Conservation (phyloP, 2,797 vertebrate species). For the Micromesistius poutassou region DNA sequence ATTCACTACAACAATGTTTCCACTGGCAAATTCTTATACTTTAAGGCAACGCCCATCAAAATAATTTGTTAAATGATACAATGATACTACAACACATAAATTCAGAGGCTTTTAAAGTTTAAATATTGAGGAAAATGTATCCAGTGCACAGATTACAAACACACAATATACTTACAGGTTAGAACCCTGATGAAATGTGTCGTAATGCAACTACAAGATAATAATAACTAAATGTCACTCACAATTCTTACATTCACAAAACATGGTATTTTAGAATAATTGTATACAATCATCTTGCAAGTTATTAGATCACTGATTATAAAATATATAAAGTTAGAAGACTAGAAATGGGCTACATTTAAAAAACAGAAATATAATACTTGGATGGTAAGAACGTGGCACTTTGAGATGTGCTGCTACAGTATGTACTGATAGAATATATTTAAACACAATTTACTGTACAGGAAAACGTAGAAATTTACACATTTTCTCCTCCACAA, state of each 20-base stretch:
- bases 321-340: conserved; percentile 64
- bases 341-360: conserved; percentile 58
- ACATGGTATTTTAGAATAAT: conserved; percentile 34
- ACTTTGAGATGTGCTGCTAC: conserved; percentile 65
- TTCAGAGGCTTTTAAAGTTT: conserved; percentile 37
- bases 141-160: conserved; percentile 29
- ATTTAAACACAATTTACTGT: conserved; percentile 29
- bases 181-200: conserved; percentile 37
- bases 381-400: conserved; percentile 45
- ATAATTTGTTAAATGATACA: conserved; percentile 48
- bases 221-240: conserved; percentile 46
- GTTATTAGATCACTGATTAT: conserved; percentile 44
- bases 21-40: conserved; percentile 42
- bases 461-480: conserved; percentile 19
- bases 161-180: conserved; percentile 39
- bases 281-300: conserved; percentile 37
- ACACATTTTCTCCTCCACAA: conserved; percentile 21
- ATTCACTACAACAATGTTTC: conserved; percentile 49
- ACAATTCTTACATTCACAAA: conserved; percentile 62
- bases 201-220: conserved; percentile 51
- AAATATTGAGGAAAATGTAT: conserved; percentile 45
- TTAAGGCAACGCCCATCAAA: conserved; percentile 25
- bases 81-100: conserved; percentile 50
- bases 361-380: conserved; percentile 40
- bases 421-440: conserved; percentile 44